Evolutionary conservation across 2,113 vertebrate genomes (phyloP).

Genomic region (Erythrocebus patas): DNA sequence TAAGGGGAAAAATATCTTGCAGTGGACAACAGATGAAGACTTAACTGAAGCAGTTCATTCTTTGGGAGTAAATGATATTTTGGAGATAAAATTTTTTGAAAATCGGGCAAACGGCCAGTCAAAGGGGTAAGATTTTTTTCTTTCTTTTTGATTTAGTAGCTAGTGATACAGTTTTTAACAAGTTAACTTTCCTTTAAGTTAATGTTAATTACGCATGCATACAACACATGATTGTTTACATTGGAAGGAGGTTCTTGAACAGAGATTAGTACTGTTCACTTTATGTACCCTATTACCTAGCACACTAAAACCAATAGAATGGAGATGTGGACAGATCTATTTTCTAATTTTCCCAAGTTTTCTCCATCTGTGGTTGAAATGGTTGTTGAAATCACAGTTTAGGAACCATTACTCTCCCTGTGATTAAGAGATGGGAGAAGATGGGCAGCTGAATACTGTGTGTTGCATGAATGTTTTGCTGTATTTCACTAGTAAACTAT

Average conservation of each 20-base stretch:
- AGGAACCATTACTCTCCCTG: not conserved
- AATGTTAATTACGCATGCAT: not conserved
- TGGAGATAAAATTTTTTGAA: conserved; percentile 99
- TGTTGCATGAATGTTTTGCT: not conserved
- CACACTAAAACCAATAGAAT: not conserved
- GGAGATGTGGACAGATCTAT: not conserved
- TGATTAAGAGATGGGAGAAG: not conserved
- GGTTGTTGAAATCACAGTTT: not conserved
- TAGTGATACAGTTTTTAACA: conserved; percentile 1
- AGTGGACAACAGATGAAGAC: conserved; percentile 99
- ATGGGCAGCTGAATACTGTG: not conserved
- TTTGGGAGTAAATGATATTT: conserved; percentile 95
- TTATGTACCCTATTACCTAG: not conserved
- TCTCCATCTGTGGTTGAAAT: not conserved
- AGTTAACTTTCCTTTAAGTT: not conserved
- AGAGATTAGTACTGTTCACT: not conserved
- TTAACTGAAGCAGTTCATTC: conserved; percentile 97
- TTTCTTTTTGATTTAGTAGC: not conserved
- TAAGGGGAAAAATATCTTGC: conserved; percentile 75
- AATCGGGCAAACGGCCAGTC: conserved; percentile 99
- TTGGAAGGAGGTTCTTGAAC: not conserved
- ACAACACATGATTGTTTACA: not conserved
- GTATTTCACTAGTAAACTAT: not conserved
- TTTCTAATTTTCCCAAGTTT: not conserved
- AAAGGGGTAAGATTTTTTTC: conserved; percentile 90